These are phyloP conservation scores for Vanessa cardui DNA, from an alignment of 2,888 invertebrate species.

Conservation along the genomic window DNA sequence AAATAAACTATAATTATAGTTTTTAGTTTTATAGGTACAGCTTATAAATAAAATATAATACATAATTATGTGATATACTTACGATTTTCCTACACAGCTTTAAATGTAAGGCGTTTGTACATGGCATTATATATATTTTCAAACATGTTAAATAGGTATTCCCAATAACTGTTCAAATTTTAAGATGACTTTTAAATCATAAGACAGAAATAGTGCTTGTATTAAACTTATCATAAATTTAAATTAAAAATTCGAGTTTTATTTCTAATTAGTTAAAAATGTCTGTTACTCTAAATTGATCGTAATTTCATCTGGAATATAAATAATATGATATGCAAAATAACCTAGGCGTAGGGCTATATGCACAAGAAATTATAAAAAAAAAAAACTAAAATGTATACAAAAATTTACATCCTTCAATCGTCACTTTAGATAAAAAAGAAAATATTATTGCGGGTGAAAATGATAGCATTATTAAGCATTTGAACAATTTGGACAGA, in stretches of 20 bases:
- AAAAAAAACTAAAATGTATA: not conserved
- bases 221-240: not conserved
- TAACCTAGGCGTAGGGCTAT: constrained; percentile 11
- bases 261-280: too few species aligned
- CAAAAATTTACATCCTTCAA: not conserved
- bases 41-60: constrained; percentile 1
- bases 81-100: constrained; percentile 48
- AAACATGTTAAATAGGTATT: not conserved
- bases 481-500: too few species aligned
- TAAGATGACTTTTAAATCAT: not conserved
- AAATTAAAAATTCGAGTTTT: not conserved
- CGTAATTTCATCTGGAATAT: not conserved
- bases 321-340: constrained; percentile 2
- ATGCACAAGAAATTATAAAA: constrained; percentile 1
- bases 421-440: not conserved
- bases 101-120: constrained; percentile 43
- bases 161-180: not conserved
- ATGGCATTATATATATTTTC: constrained; percentile 27
- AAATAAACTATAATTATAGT: not conserved
- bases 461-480: not conserved
- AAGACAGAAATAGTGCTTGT: too few species aligned
- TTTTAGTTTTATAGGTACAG: not conserved
- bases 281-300: not conserved
- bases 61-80: constrained; percentile 44
- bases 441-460: not conserved